A percentile compares a stretch with the other conserved stretches of the same genome.
These are phyloP conservation scores for Lasioglossum vierecki DNA, from an alignment of 2,888 invertebrate genomes.

Conservation along the genomic window DNA sequence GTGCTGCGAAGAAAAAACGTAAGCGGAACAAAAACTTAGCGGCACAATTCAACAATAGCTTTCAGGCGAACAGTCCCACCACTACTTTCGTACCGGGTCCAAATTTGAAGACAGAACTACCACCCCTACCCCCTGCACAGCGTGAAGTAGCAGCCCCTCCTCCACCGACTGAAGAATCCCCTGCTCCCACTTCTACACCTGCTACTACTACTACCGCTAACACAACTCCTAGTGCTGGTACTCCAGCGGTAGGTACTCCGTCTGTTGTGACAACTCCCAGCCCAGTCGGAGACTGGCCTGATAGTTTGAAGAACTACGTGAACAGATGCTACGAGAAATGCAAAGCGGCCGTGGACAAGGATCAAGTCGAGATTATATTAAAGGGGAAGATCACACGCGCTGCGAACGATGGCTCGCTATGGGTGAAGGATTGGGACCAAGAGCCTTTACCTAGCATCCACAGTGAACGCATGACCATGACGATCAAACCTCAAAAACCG, in stretches of 20 bases:
- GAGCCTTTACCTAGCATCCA: conserved; percentile 96
- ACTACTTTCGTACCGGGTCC: conserved; percentile 70
- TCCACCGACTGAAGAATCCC: conserved; percentile 85
- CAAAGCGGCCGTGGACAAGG: conserved; percentile 94
- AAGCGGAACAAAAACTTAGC: conserved; percentile 88
- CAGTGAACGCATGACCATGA: conserved; percentile 90
- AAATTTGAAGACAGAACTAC: conserved; percentile 81
- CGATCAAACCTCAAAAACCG: conserved; percentile 87
- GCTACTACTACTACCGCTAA: conserved; percentile 85
- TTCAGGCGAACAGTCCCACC: conserved; percentile 76
- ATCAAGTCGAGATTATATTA: conserved; percentile 96
- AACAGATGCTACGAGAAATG: conserved; percentile 96
- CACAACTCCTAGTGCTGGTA: conserved; percentile 74
- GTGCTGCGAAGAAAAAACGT: conserved; percentile 90
- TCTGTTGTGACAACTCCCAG: conserved; percentile 76
- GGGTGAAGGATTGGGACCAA: conserved; percentile 96
- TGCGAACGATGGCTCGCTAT: conserved; percentile 93
- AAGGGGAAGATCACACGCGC: conserved; percentile 97
- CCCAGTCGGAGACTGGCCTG: conserved; percentile 91
- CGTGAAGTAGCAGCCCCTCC: conserved; percentile 84
- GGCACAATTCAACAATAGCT: conserved; percentile 83
- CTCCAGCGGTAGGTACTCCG: conserved; percentile 75
- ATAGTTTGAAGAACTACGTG: conserved; percentile 93
- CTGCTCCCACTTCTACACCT: conserved; percentile 82
- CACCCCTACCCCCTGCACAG: conserved; percentile 85